Evolutionary conservation across 2,113 vertebrate species (phyloP), one percentile per base, ranked within the genome.

Genomic region (Baryphthengus martii): DNA sequence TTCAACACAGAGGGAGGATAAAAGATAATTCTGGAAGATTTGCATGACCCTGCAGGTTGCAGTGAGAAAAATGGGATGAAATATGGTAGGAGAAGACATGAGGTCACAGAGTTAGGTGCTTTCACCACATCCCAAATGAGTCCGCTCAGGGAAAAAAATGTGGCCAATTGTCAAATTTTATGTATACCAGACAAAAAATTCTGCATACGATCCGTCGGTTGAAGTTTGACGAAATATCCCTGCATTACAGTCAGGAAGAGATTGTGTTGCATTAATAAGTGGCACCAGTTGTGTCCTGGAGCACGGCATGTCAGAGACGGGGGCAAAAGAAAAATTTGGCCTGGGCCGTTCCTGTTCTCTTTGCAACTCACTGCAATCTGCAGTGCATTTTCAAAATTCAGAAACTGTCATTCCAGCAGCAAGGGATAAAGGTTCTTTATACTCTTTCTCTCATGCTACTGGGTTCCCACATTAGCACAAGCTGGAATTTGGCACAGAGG

Each of bases 401-500:
- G 84, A 61, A 94, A 39, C 44, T 82, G 53, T 65, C 58, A 79
- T 58, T 89, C 66, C 88, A 85, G 53, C 28, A 93, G 91, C 74
- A 91, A 45, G 8, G 37, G 87, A 88, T 94, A 90, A 95, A 96
- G 71, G 61, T 91, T 95, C 93, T 94, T 95, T 92, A 79, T 93
- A 71, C 71, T 91, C 82, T 72, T 96, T 87, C 62, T 88, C 42
- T 94, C 87, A 90, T 88, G 85, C 85, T 95, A 70, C 81, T 91
- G 78, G 89, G 50, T 96, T 96, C 91, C 89, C 71, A 89, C 91
- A 94, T 90, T 96, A 94, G 42, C 88, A 86, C 73, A 88, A 90
- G 76, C 72, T 80, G 92, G 88, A 96, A 94, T 96, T 91, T 96
- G 90, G 89, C 88, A 90, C 95, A 89, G 80, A 95, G 92, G 84